phyloP scores from a whole-genome alignment of 2,113 vertebrate genomes.

The Phyllostomus hastatus region DNA sequence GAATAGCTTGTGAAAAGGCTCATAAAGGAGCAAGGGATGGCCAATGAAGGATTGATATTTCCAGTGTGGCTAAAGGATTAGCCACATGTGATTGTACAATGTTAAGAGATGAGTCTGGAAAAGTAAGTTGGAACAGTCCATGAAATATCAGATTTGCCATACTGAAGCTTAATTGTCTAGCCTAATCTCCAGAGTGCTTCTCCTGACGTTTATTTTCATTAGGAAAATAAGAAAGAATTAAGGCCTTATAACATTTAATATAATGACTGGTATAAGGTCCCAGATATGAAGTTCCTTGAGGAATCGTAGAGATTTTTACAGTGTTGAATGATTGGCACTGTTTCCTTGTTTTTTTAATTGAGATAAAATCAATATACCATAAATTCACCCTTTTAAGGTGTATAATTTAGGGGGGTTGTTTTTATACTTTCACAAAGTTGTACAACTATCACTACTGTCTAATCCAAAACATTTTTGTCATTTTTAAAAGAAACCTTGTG shows the following conservation, averaged over 20 bases:
- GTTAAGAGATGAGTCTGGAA: background rate
- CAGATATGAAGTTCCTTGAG: background rate
- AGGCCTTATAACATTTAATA: background rate
- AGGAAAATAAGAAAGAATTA: background rate
- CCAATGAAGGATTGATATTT: background rate
- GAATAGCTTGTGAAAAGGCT: background rate
- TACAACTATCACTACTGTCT: background rate
- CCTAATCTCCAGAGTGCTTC: background rate
- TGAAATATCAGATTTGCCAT: background rate
- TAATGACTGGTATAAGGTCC: background rate
- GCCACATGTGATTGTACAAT: background rate
- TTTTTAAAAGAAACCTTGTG: background rate
- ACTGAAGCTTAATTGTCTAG: background rate
- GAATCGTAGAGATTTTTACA: background rate
- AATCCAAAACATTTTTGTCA: background rate
- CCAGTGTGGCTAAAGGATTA: background rate
- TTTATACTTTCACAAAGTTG: background rate
- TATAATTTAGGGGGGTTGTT: background rate
- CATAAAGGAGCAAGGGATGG: background rate
- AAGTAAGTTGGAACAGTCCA: background rate
- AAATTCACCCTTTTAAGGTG: background rate
- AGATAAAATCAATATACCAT: background rate
- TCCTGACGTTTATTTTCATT: background rate
- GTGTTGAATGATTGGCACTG: background rate
- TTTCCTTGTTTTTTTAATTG: background rate